Conservation (phyloP, 2,113 vertebrate genomes). For the Limnothrissa miodon region DNA sequence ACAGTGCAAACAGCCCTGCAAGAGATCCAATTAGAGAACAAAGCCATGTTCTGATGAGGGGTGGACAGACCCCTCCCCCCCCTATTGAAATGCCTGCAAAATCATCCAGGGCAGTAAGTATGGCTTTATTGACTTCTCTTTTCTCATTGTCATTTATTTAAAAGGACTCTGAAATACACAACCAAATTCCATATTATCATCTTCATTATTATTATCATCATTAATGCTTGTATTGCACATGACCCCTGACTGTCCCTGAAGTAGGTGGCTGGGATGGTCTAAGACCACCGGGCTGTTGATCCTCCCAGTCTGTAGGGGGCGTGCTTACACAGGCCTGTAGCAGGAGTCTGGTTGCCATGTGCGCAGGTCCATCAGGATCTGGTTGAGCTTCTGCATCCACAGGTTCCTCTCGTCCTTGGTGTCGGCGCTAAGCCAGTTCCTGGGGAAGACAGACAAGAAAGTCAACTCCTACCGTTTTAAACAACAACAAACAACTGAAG, state of each 20-base stretch:
- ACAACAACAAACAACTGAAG: neutral
- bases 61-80: neutral
- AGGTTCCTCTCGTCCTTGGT: constrained; percentile 94
- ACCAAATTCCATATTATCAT: neutral
- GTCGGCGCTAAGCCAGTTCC: constrained; percentile 98
- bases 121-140: neutral
- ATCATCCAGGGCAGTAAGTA: neutral
- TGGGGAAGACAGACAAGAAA: constrained; percentile 49
- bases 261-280: neutral
- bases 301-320: constrained; percentile 3
- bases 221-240: neutral
- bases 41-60: neutral
- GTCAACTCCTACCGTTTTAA: neutral
- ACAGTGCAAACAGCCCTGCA: neutral
- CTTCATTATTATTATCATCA: neutral
- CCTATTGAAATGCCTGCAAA: neutral
- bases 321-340: constrained; percentile 73
- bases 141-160: neutral
- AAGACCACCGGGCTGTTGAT: neutral
- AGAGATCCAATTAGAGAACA: neutral
- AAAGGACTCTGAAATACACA: neutral
- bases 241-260: constrained; percentile 13
- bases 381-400: constrained; percentile 97
- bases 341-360: constrained; percentile 96
- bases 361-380: constrained; percentile 88